Percentiles rank a stretch among this genome's conserved stretches.
Evolutionary conservation across 2,888 invertebrate genomes (phyloP).

Genomic region (Formica aserva): DNA sequence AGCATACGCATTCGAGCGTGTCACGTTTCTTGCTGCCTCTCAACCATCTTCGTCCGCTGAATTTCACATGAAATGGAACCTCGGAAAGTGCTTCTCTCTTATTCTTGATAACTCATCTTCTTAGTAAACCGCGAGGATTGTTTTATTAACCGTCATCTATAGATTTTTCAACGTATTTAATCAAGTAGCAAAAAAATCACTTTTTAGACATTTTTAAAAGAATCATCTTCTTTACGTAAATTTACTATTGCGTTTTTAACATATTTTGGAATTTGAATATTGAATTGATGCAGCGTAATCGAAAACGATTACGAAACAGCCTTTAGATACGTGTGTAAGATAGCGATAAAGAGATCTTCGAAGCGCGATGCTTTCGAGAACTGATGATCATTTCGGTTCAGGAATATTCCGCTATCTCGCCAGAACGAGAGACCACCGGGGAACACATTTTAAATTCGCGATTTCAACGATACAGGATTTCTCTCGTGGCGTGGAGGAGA

Average conservation of each 20-base stretch:
- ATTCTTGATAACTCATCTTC: slow-evolving; percentile 6
- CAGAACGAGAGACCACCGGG: not conserved
- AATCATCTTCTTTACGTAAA: not conserved
- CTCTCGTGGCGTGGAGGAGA: slow-evolving; percentile 14
- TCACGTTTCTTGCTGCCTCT: slow-evolving; percentile 36
- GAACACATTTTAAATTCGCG: slow-evolving; percentile 45
- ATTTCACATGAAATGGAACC: slow-evolving; percentile 15
- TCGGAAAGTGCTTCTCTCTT: not conserved
- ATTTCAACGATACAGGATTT: slow-evolving; percentile 49
- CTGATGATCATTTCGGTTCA: slow-evolving; percentile 14
- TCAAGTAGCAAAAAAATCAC: not conserved
- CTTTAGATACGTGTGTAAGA: slow-evolving; percentile 6
- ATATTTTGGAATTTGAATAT: not conserved
- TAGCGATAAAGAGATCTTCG: slow-evolving; percentile 30
- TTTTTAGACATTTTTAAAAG: not conserved
- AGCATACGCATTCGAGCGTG: slow-evolving; percentile 53
- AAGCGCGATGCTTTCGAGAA: not conserved
- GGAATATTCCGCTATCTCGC: slow-evolving; percentile 39
- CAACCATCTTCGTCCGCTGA: slow-evolving; percentile 2
- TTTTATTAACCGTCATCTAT: not conserved
- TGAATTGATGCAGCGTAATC: not conserved
- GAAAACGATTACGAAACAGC: not conserved
- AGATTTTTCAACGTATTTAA: not conserved
- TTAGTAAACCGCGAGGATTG: not conserved
- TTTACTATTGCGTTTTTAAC: not conserved